These are phyloP conservation scores for Labeo calbasu DNA, from an alignment of 2,797 vertebrate genomes.

Conservation along the genomic window DNA sequence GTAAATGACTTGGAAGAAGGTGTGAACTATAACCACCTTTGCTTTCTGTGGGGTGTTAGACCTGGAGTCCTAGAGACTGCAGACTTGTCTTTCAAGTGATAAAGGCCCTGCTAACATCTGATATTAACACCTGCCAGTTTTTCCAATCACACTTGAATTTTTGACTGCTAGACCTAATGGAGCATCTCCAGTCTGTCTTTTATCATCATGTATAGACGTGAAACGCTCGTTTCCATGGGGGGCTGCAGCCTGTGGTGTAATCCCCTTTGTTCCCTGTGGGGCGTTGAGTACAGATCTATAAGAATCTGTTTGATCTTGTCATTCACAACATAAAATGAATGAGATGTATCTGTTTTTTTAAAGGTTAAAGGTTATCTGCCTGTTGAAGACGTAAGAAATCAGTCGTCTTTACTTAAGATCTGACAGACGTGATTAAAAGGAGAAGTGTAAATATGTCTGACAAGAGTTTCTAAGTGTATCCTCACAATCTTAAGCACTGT, in stretches of 20 bases:
- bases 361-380: neutral
- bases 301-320: constrained; percentile 10
- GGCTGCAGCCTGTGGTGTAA: neutral
- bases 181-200: neutral
- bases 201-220: neutral
- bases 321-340: neutral
- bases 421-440: neutral
- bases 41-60: neutral
- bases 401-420: too few species aligned
- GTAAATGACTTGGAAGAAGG: neutral
- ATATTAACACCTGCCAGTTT: neutral
- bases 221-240: neutral
- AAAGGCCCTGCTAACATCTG: neutral
- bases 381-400: neutral
- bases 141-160: neutral
- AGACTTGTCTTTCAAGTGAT: neutral
- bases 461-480: too few species aligned
- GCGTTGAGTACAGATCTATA: neutral
- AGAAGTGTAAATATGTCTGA: too few species aligned
- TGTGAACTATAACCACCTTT: neutral
- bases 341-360: neutral
- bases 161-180: too few species aligned
- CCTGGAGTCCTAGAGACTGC: neutral
- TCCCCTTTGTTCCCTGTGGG: neutral
- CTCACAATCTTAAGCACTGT: too few species aligned